phyloP scores from a whole-genome alignment of 2,113 vertebrate species.

The Scomber colias region DNA sequence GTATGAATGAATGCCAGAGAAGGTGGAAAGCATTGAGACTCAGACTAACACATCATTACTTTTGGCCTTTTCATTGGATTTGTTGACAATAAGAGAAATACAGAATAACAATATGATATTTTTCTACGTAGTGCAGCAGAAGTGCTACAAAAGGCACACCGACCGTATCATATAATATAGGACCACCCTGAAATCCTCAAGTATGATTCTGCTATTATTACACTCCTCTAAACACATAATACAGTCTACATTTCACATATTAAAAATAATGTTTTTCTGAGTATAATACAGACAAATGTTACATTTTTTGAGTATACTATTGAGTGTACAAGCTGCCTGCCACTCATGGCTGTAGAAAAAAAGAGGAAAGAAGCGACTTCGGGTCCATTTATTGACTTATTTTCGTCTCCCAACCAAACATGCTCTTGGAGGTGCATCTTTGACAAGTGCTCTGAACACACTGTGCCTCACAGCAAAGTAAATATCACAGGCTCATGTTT shows the following conservation, averaged over 20 bases:
- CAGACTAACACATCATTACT: too few species aligned
- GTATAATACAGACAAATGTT: neutral
- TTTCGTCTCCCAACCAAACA: constrained; percentile 60
- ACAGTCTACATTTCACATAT: neutral
- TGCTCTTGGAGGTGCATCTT: constrained; percentile 53
- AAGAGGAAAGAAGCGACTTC: constrained; percentile 34
- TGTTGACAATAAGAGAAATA: too few species aligned
- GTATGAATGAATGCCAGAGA: too few species aligned
- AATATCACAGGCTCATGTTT: constrained; percentile 78
- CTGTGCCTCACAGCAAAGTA: constrained; percentile 73
- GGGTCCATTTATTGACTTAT: constrained; percentile 67
- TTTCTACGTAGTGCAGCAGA: neutral
- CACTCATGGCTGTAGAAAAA: constrained; percentile 23
- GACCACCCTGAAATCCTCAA: too few species aligned
- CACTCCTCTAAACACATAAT: neutral
- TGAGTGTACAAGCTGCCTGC: constrained; percentile 10
- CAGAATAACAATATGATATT: too few species aligned
- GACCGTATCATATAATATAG: too few species aligned
- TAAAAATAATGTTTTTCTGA: neutral
- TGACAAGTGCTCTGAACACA: constrained; percentile 67
- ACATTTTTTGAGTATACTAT: neutral
- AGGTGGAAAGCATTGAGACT: too few species aligned
- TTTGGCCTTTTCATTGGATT: too few species aligned
- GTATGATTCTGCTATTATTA: too few species aligned
- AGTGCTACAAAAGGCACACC: too few species aligned